Percentiles rank a stretch among this genome's conserved stretches.
phyloP scores from a whole-genome alignment of 2,888 invertebrate genomes.

The Punctoribates punctum region DNA sequence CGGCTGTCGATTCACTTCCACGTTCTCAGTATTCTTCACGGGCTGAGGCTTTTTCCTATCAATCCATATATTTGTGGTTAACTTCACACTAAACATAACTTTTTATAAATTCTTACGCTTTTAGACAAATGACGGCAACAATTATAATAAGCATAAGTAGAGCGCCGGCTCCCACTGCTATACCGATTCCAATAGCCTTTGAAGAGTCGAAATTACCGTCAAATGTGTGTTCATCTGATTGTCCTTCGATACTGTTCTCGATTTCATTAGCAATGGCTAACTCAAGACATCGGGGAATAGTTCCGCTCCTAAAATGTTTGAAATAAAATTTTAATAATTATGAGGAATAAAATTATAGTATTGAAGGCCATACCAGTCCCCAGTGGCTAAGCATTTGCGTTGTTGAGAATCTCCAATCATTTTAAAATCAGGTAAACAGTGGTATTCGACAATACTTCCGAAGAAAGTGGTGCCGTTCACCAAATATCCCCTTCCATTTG shows the following conservation, averaged over 20 bases:
- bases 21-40: constrained; percentile 46
- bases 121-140: constrained; percentile 72
- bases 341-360: constrained; percentile 10
- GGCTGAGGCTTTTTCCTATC: constrained; percentile 44
- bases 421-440: constrained; percentile 78
- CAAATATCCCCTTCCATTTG: constrained; percentile 79
- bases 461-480: constrained; percentile 78
- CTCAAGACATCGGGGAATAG: constrained; percentile 43
- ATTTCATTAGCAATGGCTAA: constrained; percentile 41
- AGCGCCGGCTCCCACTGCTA: constrained; percentile 77
- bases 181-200: constrained; percentile 52
- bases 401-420: constrained; percentile 47
- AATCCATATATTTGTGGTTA: not conserved
- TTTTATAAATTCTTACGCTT: constrained; percentile 63
- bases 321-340: not conserved
- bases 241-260: constrained; percentile 38
- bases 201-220: constrained; percentile 44
- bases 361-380: constrained; percentile 40
- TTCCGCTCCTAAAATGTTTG: constrained; percentile 39
- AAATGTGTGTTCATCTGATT: constrained; percentile 34
- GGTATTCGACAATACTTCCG: constrained; percentile 80
- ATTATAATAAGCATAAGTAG: constrained; percentile 73
- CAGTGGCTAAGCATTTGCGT: constrained; percentile 46
- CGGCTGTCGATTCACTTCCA: constrained; percentile 44
- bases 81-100: not conserved